phyloP scores from a whole-genome alignment of 2,113 vertebrate species.

The Mesitornis unicolor region DNA sequence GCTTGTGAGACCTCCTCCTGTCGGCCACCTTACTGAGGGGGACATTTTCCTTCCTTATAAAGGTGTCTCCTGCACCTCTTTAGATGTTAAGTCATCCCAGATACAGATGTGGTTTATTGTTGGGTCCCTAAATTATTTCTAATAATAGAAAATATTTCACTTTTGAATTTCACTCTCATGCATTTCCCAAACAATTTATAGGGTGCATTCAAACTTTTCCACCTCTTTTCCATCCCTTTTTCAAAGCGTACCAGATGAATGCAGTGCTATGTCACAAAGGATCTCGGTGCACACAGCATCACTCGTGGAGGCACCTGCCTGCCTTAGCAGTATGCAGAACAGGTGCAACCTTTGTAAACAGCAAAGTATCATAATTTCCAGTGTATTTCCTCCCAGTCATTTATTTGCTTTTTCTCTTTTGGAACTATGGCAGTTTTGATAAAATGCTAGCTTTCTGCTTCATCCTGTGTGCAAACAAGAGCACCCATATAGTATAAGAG shows the following conservation, averaged over 20 bases:
- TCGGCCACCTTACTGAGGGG: not conserved
- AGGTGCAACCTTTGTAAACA: not conserved
- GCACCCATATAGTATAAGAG: not conserved
- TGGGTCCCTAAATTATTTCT: not conserved
- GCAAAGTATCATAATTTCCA: not conserved
- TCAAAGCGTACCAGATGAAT: not conserved
- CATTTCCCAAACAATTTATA: not conserved
- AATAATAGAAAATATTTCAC: not conserved
- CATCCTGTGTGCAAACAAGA: not conserved
- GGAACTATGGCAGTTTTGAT: not conserved
- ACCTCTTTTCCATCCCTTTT: not conserved
- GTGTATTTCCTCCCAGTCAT: not conserved
- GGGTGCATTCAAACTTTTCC: not conserved
- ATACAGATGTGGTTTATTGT: not conserved
- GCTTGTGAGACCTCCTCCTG: not conserved
- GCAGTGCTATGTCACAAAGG: not conserved
- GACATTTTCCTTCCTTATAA: not conserved
- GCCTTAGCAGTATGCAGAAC: not conserved
- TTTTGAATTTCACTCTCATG: not conserved
- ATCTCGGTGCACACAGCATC: fast-evolving
- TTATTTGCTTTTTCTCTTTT: not conserved
- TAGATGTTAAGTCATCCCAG: not conserved
- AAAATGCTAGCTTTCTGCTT: not conserved
- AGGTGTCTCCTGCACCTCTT: not conserved
- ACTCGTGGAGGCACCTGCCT: not conserved